Evolutionary conservation across 2,113 vertebrate species (phyloP), one percentile per base, ranked within the genome.

Genomic region (Xenotilapia flavipinnis): DNA sequence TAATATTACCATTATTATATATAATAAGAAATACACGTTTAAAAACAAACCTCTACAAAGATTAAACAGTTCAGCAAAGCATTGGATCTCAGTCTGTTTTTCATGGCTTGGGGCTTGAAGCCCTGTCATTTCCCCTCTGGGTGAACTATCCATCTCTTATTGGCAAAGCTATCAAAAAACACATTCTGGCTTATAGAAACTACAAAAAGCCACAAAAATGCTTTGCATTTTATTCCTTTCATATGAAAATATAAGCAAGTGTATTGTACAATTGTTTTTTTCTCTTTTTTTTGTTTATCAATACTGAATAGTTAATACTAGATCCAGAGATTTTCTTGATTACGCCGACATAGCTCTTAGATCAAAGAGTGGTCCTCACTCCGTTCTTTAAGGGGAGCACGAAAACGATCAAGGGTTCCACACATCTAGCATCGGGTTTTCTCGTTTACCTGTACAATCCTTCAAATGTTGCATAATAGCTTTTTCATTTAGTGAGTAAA

Each of bases 181-280:
- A 98, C 97, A 98, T 98, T 99, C 98, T 98, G 98, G 98, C 98
- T 99, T 98, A 97, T 98, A 97, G 96, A 98, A 99, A 99, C 98
- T 99, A 98, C 98, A 99, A 99, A 98, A 99, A 99, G 98, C 98
- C 99, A 99, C 98, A 99, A 98, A 99, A 98, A 98, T 98, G 98
- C 98, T 98, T 99, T 98, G 98, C 98, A 97, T 99, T 98, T 97
- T 98, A 97, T 98, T 98, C 97, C 96, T 97, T 99, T 96, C 97
- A 99, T 98, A 99, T 98, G 99, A 99, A 99, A 99, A 99, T 97
- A 97, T 98, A 99, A 99, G 98, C 98, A 98, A 99, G 98, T 98
- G 98, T 99, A 99, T 98, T 97, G 97, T 99, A 98, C 98, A 98
- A 97, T 97, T 96, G 91, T 94, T 93, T 95, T 93, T 91, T 91